A percentile compares a stretch with the other conserved stretches of the same genome.
phyloP scores from a whole-genome alignment of 1,140 invertebrate species.

The Gryllus bimaculatus region DNA sequence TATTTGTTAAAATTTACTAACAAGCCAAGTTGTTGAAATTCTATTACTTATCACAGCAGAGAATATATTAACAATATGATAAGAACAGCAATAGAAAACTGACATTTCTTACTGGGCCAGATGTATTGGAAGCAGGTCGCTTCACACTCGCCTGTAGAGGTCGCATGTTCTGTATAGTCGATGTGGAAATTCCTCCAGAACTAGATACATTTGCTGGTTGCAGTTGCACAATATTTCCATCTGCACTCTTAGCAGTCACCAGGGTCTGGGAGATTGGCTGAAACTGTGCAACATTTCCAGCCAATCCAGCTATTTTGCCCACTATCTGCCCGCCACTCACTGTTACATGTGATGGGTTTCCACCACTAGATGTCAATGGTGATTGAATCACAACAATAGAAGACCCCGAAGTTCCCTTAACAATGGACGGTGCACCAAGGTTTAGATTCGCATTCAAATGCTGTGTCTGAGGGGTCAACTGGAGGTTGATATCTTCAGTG shows the following conservation, averaged over 20 bases:
- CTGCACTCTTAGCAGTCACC: constrained; percentile 36
- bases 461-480: neutral
- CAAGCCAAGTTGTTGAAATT: no score
- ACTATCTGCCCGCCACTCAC: constrained; percentile 17
- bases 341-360: constrained; percentile 13
- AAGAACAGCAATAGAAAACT: constrained; percentile 22
- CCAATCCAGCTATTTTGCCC: constrained; percentile 15
- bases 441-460: neutral
- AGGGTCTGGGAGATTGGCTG: constrained; percentile 37
- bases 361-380: constrained; percentile 12
- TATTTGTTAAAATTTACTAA: neutral
- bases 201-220: constrained; percentile 30
- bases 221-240: constrained; percentile 38
- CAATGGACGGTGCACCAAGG: neutral
- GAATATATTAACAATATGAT: neutral
- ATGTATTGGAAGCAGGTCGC: constrained; percentile 29
- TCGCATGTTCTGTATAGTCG: constrained; percentile 34
- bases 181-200: constrained; percentile 32
- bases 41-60: no score
- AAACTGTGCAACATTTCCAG: constrained; percentile 27
- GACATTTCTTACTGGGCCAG: constrained; percentile 34
- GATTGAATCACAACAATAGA: constrained; percentile 21
- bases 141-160: constrained; percentile 32
- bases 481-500: neutral
- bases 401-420: constrained; percentile 10